phyloP scores from a whole-genome alignment of 2,888 invertebrate genomes.

The Diaperis boleti region DNA sequence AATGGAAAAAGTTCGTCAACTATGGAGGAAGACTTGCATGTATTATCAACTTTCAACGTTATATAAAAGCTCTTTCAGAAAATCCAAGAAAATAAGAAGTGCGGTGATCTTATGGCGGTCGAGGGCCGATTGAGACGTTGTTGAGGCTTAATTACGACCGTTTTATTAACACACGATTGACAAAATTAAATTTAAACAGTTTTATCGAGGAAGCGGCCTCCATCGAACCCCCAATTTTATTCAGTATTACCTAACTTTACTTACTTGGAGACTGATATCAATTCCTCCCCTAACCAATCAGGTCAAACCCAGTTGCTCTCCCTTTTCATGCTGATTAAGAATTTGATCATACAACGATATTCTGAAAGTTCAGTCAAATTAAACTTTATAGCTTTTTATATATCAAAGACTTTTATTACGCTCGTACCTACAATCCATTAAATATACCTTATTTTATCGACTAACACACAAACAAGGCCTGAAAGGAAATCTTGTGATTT shows the following conservation, averaged over 20 bases:
- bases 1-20: constrained; percentile 63
- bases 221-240: constrained; percentile 13
- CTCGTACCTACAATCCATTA: neutral
- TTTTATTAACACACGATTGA: constrained; percentile 20
- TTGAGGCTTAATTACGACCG: constrained; percentile 25
- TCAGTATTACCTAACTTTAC: constrained; percentile 38
- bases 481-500: neutral
- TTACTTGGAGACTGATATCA: constrained; percentile 46
- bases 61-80: constrained; percentile 51
- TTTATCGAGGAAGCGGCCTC: constrained; percentile 10
- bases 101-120: constrained; percentile 40
- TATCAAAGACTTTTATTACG: constrained; percentile 43
- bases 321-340: constrained; percentile 50
- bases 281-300: constrained; percentile 45
- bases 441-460: constrained; percentile 44
- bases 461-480: no score
- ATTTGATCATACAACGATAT: constrained; percentile 47
- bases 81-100: constrained; percentile 48
- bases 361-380: constrained; percentile 45
- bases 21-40: constrained; percentile 59
- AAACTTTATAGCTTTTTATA: constrained; percentile 45
- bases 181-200: constrained; percentile 28
- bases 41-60: constrained; percentile 58
- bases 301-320: constrained; percentile 46
- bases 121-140: neutral